A percentile compares a stretch with the other conserved stretches of the same genome.
These are phyloP conservation scores for Peromyscus melanophrys DNA, from an alignment of 2,797 vertebrate genomes.

Conservation along the genomic window DNA sequence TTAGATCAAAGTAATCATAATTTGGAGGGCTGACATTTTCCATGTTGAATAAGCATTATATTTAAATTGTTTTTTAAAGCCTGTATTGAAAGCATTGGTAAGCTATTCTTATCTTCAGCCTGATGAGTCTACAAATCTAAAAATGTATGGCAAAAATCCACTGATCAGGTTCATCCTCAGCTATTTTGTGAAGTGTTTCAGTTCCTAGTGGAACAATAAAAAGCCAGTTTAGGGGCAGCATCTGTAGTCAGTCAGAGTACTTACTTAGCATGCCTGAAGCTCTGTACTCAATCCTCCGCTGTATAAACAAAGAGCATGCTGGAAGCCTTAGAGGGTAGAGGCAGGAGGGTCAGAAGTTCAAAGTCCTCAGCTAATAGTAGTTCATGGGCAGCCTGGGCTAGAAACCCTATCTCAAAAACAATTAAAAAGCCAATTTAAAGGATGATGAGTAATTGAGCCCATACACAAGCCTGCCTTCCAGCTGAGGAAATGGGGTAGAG, in stretches of 20 bases:
- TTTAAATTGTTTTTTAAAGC: not conserved
- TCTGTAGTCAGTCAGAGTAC: not conserved
- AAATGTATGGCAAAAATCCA: not conserved
- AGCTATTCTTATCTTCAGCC: not conserved
- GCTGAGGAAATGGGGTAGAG: not conserved
- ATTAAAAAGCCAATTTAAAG: not conserved
- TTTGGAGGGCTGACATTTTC: slow-evolving; percentile 26
- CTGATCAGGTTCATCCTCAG: not conserved
- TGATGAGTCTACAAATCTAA: slow-evolving; percentile 35
- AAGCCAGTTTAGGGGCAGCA: not conserved
- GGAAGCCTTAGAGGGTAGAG: not conserved
- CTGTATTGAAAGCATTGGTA: not conserved
- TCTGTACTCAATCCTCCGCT: not conserved
- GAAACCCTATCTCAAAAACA: not conserved
- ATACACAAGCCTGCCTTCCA: not conserved
- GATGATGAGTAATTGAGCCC: not conserved
- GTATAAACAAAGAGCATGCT: not conserved
- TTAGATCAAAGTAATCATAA: not conserved
- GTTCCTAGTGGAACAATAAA: not conserved
- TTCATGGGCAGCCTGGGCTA: not conserved
- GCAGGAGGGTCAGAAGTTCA: not conserved
- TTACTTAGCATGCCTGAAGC: not conserved
- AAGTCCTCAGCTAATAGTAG: not conserved
- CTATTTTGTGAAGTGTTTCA: not conserved
- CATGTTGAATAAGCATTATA: not conserved